Base-by-base conservation (phyloP, 2,113 vertebrate genomes). In the Cyanoliseus patagonus region DNA sequence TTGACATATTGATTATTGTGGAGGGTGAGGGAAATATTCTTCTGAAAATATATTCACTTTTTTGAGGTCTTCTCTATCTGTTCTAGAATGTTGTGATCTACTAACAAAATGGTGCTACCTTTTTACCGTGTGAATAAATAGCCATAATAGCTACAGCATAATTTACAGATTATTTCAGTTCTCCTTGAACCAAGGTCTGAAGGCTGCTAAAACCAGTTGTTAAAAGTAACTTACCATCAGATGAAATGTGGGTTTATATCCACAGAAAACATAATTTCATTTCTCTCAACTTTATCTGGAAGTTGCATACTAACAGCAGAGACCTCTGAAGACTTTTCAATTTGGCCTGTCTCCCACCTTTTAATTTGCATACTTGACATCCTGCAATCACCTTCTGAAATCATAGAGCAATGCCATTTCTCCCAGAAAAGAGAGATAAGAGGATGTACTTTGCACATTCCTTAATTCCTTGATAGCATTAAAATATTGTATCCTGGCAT, bases 151-250 rank as follows among this genome's bases (percentile, higher is more conserved):
- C 64, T 85, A 91, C 82, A 93, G 84, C 44, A 93, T 90, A 91
- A 95, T 96, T 95, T 95, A 88, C 80, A 90, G 83, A 75, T 74
- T 87, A 64, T 91, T 96, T 86, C 74, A 69, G 49, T 91, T 96
- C 92, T 94, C 83, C 92, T 92, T 91, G 80, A 95, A 86, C 81
- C 49, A 94, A 95, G 84, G 79, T 92, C 94, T 93, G 72, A 86
- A 92, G 80, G 37, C n/a, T 90, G 46, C 78, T 92, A 73, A 95
- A 87, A 27, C 37, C 63, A 74, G 46, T 61, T 88, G 59, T 73
- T 83, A 91, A 72, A 83, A 79, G 25, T 90, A 84, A 91, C 35
- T 73, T 81, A 35, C 27, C 46, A 85, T 88, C 44, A 86, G 39
- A 89, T 47, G 74, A 86, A 86, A 85, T 82, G 64, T 79, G 57